Conservation (phyloP, 2,797 vertebrate species). For the Peromyscus nudipes region DNA sequence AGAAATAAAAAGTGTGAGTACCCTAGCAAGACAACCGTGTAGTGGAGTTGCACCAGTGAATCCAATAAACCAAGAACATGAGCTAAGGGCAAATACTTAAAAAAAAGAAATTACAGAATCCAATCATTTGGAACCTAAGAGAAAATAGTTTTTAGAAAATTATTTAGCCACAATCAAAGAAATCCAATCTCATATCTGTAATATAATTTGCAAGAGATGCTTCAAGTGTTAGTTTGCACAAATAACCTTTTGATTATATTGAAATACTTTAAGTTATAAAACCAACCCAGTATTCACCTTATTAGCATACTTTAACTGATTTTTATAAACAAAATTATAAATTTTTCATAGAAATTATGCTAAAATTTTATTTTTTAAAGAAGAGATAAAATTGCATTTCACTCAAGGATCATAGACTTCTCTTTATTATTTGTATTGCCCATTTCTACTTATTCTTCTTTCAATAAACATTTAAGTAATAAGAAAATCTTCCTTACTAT, state of each 20-base stretch:
- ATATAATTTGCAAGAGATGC: constrained; percentile 58
- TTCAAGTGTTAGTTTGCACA: constrained; percentile 33
- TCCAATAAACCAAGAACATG: constrained; percentile 37
- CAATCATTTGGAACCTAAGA: constrained; percentile 43
- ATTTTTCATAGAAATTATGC: not conserved
- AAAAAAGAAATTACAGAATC: constrained; percentile 48
- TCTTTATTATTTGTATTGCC: constrained; percentile 13
- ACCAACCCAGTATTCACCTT: constrained; percentile 16
- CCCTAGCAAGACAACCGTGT: not conserved
- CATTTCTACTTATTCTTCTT: constrained; percentile 37
- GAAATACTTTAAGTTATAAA: constrained; percentile 29
- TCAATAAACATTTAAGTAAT: not conserved
- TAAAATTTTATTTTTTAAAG: constrained; percentile 23
- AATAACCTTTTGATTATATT: constrained; percentile 49
- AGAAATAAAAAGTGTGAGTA: constrained; percentile 8
- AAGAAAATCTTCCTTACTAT: not conserved
- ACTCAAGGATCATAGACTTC: not conserved
- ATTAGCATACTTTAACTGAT: not conserved
- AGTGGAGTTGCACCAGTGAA: not conserved
- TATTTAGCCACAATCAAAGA: constrained; percentile 54
- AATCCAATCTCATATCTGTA: not conserved
- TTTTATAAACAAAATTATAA: constrained; percentile 40
- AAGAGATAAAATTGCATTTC: not conserved
- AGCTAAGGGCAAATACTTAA: constrained; percentile 50
- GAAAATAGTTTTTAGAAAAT: constrained; percentile 61